Percentiles rank a stretch among this genome's conserved stretches.
Conservation (phyloP, 92 coral and sea anemone species). For the Zoanthus sansibaricus region DNA sequence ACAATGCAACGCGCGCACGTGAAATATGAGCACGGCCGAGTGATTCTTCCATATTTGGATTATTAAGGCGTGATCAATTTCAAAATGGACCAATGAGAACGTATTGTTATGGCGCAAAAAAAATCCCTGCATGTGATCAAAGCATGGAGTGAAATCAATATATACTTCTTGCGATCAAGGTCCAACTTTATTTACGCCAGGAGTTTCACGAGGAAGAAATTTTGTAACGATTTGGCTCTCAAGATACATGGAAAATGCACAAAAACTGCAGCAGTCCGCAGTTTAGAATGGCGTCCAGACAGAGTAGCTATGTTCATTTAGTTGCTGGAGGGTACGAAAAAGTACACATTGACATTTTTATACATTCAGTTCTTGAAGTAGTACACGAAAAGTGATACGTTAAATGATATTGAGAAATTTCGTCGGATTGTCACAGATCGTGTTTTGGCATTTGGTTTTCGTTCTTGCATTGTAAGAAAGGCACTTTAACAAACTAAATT, state of each 20-base stretch:
- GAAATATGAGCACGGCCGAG: background rate
- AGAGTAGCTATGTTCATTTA: slow-evolving; percentile 87
- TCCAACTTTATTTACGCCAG: background rate
- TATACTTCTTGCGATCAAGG: slow-evolving; percentile 34
- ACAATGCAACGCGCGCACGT: slow-evolving; percentile 1
- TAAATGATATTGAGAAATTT: background rate
- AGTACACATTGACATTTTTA: background rate
- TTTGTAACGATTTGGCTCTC: background rate
- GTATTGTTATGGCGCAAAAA: slow-evolving; percentile 13
- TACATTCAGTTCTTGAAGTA: background rate
- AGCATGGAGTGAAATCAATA: slow-evolving; percentile 21
- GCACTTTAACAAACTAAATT: background rate
- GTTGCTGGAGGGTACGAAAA: slow-evolving; percentile 96
- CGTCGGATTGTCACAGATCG: background rate
- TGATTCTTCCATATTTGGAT: slow-evolving; percentile 25
- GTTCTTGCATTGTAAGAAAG: background rate
- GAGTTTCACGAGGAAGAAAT: background rate
- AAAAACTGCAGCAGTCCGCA: slow-evolving; percentile 38
- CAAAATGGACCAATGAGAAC: slow-evolving; percentile 37
- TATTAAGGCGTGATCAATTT: background rate
- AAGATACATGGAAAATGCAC: slow-evolving; percentile 42
- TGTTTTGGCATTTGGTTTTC: background rate
- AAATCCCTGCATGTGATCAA: slow-evolving; percentile 44
- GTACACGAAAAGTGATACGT: background rate
- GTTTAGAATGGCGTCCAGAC: slow-evolving; percentile 74